Base-by-base conservation (phyloP, 2,113 vertebrate species). In the Ursus arctos region DNA sequence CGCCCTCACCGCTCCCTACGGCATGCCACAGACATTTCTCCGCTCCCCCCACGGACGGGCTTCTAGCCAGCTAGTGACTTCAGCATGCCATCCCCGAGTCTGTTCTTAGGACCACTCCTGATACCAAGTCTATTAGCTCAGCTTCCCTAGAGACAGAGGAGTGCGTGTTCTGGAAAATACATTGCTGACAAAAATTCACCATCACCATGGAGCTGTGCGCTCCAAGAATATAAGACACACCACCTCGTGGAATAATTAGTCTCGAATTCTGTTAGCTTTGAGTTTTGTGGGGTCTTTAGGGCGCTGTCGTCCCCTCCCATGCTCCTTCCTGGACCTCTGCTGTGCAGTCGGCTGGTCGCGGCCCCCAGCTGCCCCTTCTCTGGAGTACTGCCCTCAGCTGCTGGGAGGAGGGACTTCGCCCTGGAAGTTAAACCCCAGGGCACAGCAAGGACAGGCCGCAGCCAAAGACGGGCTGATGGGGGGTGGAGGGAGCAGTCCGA, bases 11-110 rank as follows among this genome's bases (percentile, higher is more conserved):
- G 55, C 22, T 19, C 4, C 31, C 22, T 24, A 13, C 31, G 1
- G 10, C 51, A 2, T 0, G 7, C 28, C 12, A 2, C 2, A 2
- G 49, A 36, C 1, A 0, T 0, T 4, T 47, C 83, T 47, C 31
- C 8, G 0, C 24, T 10, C 1, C 21, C 47, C 26, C 10, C 16
- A 0, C 4, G 15, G 22, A 47, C 9, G 36, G 15, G 0, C 21
- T 22, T 36, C 19, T 15, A 31, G 59, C 31, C 8, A 4, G 1
- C 11, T 8, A 6, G 21, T 7, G 0, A 40, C 43, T 43, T 24
- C 13, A 1, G 71, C 63, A 24, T 21, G 43, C 40, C 72, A 33
- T 12, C n/a, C 40, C 7, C 14, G 43, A 0, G 9, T 76, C 49
- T 31, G 1, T 36, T 84, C 47, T 61, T 69, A 18, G 55, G 40